phyloP scores from a whole-genome alignment of 2,888 invertebrate species.

The Micoletzkya japonica region DNA sequence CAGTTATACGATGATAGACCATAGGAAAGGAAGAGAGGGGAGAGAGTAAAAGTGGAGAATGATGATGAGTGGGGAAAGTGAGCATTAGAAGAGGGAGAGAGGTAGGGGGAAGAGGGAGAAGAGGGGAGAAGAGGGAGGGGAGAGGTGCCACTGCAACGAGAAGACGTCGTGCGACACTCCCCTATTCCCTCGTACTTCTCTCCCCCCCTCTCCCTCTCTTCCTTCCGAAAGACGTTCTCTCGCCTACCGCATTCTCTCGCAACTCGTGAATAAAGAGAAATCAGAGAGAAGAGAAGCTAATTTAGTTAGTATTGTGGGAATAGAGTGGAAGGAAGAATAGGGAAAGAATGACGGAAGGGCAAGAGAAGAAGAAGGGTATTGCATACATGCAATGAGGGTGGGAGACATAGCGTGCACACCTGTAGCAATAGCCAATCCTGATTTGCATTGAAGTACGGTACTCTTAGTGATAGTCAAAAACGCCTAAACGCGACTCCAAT shows the following conservation, averaged over 20 bases:
- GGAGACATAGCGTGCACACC: neutral
- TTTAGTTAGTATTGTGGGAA: constrained; percentile 9
- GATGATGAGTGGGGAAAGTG: neutral
- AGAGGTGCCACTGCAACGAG: neutral
- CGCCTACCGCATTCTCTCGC: no score
- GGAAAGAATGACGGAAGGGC: neutral
- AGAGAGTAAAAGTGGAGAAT: neutral
- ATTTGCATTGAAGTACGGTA: no score
- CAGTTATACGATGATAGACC: neutral
- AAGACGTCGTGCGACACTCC: neutral
- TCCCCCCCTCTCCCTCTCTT: no score
- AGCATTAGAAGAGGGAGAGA: constrained; percentile 4
- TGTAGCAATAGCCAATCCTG: no score
- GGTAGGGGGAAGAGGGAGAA: constrained; percentile 10
- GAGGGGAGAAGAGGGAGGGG: constrained; percentile 10
- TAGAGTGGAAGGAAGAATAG: neutral
- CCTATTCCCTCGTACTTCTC: no score
- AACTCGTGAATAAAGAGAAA: neutral
- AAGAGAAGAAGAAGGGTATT: neutral
- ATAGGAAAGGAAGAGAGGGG: constrained; percentile 1
- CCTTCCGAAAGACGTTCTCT: neutral
- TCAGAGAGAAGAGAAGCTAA: neutral
- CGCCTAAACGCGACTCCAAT: no score
- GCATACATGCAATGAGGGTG: no score
- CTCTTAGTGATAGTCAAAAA: no score